These are phyloP conservation scores for Hirtodrosophila trivittata DNA, from an alignment of 2,888 invertebrate genomes.

Conservation along the genomic window DNA sequence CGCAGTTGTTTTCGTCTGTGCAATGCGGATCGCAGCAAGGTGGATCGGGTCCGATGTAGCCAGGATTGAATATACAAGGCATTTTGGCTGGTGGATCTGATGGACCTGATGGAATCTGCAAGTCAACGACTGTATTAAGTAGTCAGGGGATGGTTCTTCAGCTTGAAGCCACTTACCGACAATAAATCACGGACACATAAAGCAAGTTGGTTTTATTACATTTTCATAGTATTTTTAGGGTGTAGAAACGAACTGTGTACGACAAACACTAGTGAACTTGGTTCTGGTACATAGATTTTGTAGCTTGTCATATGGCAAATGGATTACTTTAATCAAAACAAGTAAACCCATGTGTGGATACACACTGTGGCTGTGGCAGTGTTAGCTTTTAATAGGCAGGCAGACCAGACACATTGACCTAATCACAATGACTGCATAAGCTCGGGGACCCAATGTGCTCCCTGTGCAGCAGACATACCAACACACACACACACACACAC, in stretches of 20 bases:
- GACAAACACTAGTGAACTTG: too few relatives aligned
- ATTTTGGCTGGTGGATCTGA: too few relatives aligned
- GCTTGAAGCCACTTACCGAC: too few relatives aligned
- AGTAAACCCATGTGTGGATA: constrained; percentile 6
- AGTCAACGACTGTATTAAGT: too few relatives aligned
- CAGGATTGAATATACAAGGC: constrained; percentile 63
- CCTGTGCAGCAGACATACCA: not conserved
- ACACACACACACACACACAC: not conserved
- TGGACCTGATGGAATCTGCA: constrained; percentile 1
- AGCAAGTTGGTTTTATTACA: too few relatives aligned
- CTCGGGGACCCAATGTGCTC: too few relatives aligned
- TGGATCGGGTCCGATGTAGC: constrained; percentile 62
- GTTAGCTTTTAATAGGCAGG: constrained; percentile 16
- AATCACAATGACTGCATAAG: constrained; percentile 28
- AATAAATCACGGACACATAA: too few relatives aligned
- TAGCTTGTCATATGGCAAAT: constrained; percentile 4
- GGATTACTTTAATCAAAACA: constrained; percentile 25
- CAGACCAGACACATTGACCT: constrained; percentile 47
- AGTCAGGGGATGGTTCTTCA: too few relatives aligned
- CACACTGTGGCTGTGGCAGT: not conserved
- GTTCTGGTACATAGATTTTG: constrained; percentile 11
- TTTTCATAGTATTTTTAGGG: too few relatives aligned
- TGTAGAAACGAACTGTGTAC: too few relatives aligned
- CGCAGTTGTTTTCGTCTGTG: constrained; percentile 28
- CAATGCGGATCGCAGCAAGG: constrained; percentile 63